Evolutionary conservation across 2,888 invertebrate genomes (phyloP).

Genomic region (Agrotis segetum): DNA sequence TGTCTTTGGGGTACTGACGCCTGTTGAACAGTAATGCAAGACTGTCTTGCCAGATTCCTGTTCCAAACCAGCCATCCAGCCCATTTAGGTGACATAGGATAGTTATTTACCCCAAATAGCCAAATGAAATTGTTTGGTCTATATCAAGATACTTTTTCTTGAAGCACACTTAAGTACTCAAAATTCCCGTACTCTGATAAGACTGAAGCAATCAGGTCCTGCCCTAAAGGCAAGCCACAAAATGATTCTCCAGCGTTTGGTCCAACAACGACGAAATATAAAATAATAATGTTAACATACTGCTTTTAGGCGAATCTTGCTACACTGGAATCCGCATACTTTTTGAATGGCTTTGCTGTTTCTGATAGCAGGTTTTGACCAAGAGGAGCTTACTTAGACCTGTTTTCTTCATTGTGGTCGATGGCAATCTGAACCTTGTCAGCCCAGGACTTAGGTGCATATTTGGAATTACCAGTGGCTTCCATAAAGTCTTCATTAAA

Average conservation of each 20-base stretch:
- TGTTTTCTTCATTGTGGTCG: conserved; percentile 10
- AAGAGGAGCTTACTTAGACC: conserved; percentile 24
- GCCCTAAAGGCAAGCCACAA: background rate
- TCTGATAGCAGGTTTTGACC: background rate
- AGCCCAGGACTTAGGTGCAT: background rate
- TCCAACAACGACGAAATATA: conserved; percentile 18
- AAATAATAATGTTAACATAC: conserved; percentile 39
- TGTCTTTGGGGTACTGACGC: too few species aligned
- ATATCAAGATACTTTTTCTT: too few species aligned
- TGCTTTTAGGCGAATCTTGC: conserved; percentile 38
- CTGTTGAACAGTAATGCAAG: too few species aligned
- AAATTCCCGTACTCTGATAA: too few species aligned
- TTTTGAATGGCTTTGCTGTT: conserved; percentile 13
- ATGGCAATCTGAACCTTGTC: background rate
- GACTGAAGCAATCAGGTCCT: too few species aligned
- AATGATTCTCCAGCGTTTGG: background rate
- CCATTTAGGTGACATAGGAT: too few species aligned
- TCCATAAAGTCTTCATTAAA: background rate
- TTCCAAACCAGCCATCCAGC: too few species aligned
- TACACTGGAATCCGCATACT: conserved; percentile 32
- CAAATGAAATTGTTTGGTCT: too few species aligned
- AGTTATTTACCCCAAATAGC: too few species aligned
- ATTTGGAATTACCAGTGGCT: background rate
- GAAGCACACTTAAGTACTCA: too few species aligned
- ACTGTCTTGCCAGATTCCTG: background rate